phyloP scores from a whole-genome alignment of 2,797 vertebrate genomes.

The Coendou prehensilis region DNA sequence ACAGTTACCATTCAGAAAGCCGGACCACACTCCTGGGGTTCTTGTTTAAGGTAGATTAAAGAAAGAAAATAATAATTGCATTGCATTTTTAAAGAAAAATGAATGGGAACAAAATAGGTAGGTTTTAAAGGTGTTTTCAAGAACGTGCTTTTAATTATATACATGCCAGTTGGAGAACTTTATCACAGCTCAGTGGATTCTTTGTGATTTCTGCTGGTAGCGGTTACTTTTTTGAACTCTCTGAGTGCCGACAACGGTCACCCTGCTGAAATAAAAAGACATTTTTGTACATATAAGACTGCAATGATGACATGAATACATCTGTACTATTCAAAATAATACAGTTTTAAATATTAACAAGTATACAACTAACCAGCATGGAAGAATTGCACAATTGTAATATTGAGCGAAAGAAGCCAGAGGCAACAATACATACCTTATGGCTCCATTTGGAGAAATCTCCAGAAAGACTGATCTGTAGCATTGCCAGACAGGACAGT shows the following conservation, averaged over 20 bases:
- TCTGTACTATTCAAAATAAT: background rate
- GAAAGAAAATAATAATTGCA: conserved; percentile 28
- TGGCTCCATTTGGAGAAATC: background rate
- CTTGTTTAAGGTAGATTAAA: conserved; percentile 79
- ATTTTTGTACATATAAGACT: background rate
- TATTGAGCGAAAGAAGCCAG: background rate
- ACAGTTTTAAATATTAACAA: background rate
- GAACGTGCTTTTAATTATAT: background rate
- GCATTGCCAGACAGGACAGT: background rate
- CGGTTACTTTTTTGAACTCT: conserved; percentile 36
- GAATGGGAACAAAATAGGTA: conserved; percentile 14
- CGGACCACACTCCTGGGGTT: conserved; percentile 87
- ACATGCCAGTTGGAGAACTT: conserved; percentile 18
- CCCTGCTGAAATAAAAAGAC: conserved; percentile 24
- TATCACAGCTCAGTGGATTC: conserved; percentile 32
- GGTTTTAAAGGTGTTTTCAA: conserved; percentile 69
- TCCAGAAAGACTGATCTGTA: background rate
- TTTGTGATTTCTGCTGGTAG: conserved; percentile 59
- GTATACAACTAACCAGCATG: background rate
- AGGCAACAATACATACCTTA: background rate
- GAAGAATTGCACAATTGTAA: background rate
- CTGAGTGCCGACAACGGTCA: background rate
- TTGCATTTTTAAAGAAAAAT: conserved; percentile 55
- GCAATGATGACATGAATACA: background rate
- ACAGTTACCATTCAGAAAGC: conserved; percentile 91